Percentiles rank a stretch among this genome's conserved stretches.
These are phyloP conservation scores for Copsychus sechellarum DNA, from an alignment of 2,113 vertebrate genomes.

Conservation along the genomic window DNA sequence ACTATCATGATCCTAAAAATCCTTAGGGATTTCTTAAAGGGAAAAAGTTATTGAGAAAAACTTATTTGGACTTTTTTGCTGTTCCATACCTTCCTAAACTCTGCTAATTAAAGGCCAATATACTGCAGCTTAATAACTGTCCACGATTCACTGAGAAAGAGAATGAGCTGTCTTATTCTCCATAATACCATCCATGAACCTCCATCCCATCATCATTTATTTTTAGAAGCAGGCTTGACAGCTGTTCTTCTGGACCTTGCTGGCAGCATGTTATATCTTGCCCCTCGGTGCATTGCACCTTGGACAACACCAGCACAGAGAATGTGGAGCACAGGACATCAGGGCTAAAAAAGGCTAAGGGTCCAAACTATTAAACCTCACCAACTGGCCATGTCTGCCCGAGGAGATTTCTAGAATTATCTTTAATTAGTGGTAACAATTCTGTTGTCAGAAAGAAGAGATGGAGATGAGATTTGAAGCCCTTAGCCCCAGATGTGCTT, in stretches of 20 bases:
- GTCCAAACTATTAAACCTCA: not conserved
- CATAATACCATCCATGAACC: not conserved
- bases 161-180: slow-evolving; percentile 1
- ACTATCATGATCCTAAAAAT: not conserved
- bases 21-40: not conserved
- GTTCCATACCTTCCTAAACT: not conserved
- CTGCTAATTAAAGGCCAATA: slow-evolving; percentile 7
- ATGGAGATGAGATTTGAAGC: not conserved
- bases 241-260: not conserved
- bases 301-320: not conserved
- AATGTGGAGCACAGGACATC: not conserved
- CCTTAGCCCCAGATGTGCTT: not conserved
- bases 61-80: not conserved
- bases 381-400: not conserved
- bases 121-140: not conserved
- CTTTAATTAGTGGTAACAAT: slow-evolving; percentile 2
- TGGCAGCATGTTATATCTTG: not conserved
- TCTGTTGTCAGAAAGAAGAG: not conserved
- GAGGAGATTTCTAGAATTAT: not conserved
- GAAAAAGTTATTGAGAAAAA: not conserved
- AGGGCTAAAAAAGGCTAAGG: not conserved
- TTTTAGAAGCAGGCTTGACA: slow-evolving; percentile 25
- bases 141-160: not conserved
- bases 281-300: not conserved
- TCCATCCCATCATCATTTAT: not conserved